Evolutionary conservation across 2,113 vertebrate species (phyloP).

Genomic region (Phoxinus phoxinus): DNA sequence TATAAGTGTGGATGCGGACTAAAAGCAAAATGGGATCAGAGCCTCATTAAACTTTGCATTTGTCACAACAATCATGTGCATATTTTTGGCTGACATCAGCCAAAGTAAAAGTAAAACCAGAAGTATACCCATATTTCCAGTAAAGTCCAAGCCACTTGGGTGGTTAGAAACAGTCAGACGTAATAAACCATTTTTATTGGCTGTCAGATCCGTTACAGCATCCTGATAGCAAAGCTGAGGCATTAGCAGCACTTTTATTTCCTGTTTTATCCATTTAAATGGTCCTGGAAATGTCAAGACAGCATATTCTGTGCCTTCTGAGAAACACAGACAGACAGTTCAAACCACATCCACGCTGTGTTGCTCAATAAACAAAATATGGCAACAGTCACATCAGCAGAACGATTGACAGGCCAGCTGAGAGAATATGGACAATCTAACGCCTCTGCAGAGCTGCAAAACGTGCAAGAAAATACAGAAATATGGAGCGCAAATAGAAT

Average conservation of each 20-base stretch:
- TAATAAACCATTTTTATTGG: not conserved
- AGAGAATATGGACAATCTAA: not conserved
- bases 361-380: conserved; percentile 27
- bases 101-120: not conserved
- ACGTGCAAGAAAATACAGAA: not conserved
- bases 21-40: not conserved
- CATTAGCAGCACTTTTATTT: conserved; percentile 21
- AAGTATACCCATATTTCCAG: not conserved
- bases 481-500: not conserved
- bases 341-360: not conserved
- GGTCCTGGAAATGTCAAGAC: not conserved
- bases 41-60: too few relatives aligned
- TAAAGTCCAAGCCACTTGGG: not conserved
- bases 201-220: conserved; percentile 6
- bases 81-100: not conserved
- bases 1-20: not conserved
- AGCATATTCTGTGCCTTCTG: conserved; percentile 19
- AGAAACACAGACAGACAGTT: conserved; percentile 5
- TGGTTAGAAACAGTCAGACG: not conserved
- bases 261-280: conserved; percentile 1
- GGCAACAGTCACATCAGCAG: conserved; percentile 10
- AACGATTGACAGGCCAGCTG: not conserved
- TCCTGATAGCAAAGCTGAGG: conserved; percentile 1
- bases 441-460: not conserved
- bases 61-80: not conserved